Conservation (phyloP, 2,888 invertebrate genomes). For the Carabus problematicus region DNA sequence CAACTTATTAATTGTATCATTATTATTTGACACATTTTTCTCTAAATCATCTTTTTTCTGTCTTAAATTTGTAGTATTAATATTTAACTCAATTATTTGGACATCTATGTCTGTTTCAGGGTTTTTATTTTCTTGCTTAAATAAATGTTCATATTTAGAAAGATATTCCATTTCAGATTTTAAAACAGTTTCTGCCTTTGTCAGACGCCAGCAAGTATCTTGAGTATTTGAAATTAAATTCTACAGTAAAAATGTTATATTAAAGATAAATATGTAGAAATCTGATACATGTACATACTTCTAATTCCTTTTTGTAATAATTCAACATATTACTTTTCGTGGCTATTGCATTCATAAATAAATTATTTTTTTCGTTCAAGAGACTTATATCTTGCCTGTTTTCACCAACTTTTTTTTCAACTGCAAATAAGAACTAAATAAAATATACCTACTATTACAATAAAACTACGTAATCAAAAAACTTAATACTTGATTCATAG, state of each 20-base stretch:
- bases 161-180: slow-evolving; percentile 17
- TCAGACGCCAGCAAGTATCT: slow-evolving; percentile 24
- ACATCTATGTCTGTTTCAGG: too few relatives aligned
- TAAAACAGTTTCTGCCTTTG: slow-evolving; percentile 18
- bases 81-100: too few relatives aligned
- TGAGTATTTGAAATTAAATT: slow-evolving; percentile 1
- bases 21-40: slow-evolving; percentile 6
- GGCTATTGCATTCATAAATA: too few relatives aligned
- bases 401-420: slow-evolving; percentile 8
- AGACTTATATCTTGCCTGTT: slow-evolving; percentile 13
- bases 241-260: slow-evolving; percentile 3
- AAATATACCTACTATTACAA: slow-evolving; percentile 2
- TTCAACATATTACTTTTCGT: neutral
- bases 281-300: neutral
- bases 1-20: slow-evolving; percentile 20
- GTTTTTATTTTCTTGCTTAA: too few relatives aligned
- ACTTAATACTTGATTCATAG: slow-evolving; percentile 2
- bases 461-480: slow-evolving; percentile 2
- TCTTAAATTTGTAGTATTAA: neutral
- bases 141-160: neutral
- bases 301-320: neutral
- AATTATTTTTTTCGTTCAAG: neutral
- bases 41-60: slow-evolving; percentile 11
- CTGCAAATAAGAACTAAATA: slow-evolving; percentile 15
- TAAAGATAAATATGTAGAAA: neutral